These are phyloP conservation scores for Zaprionus davidi DNA, from an alignment of 1,140 invertebrate genomes.

Conservation along the genomic window DNA sequence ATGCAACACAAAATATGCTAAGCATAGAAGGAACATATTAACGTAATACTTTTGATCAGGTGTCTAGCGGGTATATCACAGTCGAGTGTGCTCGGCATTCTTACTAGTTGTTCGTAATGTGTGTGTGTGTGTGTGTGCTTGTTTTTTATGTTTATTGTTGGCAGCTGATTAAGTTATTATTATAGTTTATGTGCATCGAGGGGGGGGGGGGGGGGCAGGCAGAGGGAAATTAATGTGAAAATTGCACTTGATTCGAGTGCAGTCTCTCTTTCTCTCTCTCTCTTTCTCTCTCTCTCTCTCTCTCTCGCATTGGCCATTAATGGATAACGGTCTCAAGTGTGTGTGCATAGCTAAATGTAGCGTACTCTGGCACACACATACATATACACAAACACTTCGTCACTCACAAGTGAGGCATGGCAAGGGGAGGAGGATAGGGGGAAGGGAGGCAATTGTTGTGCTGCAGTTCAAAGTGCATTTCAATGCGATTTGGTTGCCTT, in stretches of 20 bases:
- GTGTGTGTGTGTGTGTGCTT: slow-evolving; percentile 3
- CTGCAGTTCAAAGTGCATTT: slow-evolving; percentile 47
- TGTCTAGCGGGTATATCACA: too few species aligned
- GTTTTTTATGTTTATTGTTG: slow-evolving; percentile 43
- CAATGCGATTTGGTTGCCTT: slow-evolving; percentile 34
- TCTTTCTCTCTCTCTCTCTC: not conserved
- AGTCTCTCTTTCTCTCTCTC: not conserved
- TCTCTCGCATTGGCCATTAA: not conserved
- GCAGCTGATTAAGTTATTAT: slow-evolving; percentile 49
- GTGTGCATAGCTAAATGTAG: not conserved
- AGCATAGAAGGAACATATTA: too few species aligned
- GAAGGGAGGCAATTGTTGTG: slow-evolving; percentile 9
- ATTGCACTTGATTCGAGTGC: slow-evolving; percentile 15
- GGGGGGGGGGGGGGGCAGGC: slow-evolving; percentile 1
- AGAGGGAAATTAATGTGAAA: slow-evolving; percentile 32
- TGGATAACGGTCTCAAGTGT: slow-evolving; percentile 25
- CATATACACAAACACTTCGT: not conserved
- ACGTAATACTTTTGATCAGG: too few species aligned
- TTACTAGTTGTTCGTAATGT: not conserved
- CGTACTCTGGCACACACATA: not conserved
- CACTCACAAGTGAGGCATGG: not conserved
- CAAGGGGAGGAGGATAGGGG: not conserved
- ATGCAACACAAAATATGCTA: too few species aligned
- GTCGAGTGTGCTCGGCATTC: not conserved
- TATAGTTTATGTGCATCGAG: slow-evolving; percentile 37